Base-by-base conservation (phyloP, 37 sponge, comb jelly and placozoan genomes). In the Chondrilla cf. caribensis region DNA sequence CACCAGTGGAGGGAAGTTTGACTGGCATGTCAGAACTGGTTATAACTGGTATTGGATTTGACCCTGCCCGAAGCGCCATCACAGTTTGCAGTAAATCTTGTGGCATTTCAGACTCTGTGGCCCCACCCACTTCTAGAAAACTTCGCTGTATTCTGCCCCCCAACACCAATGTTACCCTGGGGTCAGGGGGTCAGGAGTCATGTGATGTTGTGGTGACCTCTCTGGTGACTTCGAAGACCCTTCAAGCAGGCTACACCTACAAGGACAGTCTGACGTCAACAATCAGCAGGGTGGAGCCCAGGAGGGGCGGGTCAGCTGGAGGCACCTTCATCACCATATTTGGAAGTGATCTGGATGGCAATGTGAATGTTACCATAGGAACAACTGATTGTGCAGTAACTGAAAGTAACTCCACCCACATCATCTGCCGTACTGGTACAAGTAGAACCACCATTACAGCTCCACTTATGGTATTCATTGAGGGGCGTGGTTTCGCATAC, bases 231-330 rank as follows among this genome's bases (percentile, higher is more conserved):
- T 73, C 64, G 26, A 77, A 18, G 0, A 57, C 60, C 17, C 67
- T 89, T 5, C 0, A 38, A 28, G 78, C 67, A 51, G 51, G n/a
- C 25, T 89, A 91, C 59, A 84, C 90, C 0, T 93, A 93, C 82
- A 51, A 15, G 24, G 17, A 65, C 2, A 54, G 58, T 35, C 85
- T 87, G 18, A 93, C 96, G 0, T 90, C 99, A 25, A 47, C 60
- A 7, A 86, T 98, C 21, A 51, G 47, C 28, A 25, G n/a, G 39
- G 82, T 95, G 43, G 76, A 83, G 38, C 92, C 89, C 3, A 83
- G 72, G 18, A 62, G 94, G n/a, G 99, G 96, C 18, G 99, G 99
- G 11, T 91, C 99, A 18, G 94, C 85, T 39, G 89, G 84, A 0
- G 95, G 95, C 26, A 95, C 88, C 9, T 41, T 11, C 32, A 80